Evolutionary conservation across 2,888 invertebrate genomes (phyloP), one percentile per base, ranked within the genome.

Genomic region (Chrysodeixis includens): DNA sequence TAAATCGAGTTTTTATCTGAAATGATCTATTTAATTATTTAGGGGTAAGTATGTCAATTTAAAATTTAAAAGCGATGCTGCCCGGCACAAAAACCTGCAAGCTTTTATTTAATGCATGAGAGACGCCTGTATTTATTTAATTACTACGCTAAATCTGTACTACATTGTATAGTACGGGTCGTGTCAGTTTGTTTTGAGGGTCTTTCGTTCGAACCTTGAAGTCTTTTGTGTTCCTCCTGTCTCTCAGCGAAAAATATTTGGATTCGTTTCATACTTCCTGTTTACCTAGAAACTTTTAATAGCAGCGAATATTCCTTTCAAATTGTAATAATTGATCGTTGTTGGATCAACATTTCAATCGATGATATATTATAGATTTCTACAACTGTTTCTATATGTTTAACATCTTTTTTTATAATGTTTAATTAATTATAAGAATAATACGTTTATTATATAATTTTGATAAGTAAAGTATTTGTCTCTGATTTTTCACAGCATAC

Each of bases 211-310:
- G 9, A 60, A 55, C 81, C 78, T 78, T 78, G 81, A 69, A 16
- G 66, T 71, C 51, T 68, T 67, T 49, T 26, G 69, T 68, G 81
- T 78, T 78, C 75, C 69, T 78, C 65, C 69, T 65, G 66, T 78
- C 78, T 60, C 81, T 78, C 61, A 64, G 49, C 62, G 14, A 63
- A 67, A 62, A 75, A 68, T 69, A 62, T 77, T 71, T 78, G 71
- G 66, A 78, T 54, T 67, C 62, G 63, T 63, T 67, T 66, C 40
- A 46, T 30, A 70, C 72, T 80, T 78, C 81, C 78, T 75, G 78
- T 75, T 78, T 70, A 78, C 78, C 78, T 78, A 78, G 81, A 78
- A 78, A 78, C 75, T 69, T 78, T 71, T 74, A 78, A 78, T 80
- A 80, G 51, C 74, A 54, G 35, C 52, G 52, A 63, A 77, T 62